Evolutionary conservation across 2,888 invertebrate species (phyloP), one percentile per base, ranked within the genome.

Genomic region (Agrochola circellaris): DNA sequence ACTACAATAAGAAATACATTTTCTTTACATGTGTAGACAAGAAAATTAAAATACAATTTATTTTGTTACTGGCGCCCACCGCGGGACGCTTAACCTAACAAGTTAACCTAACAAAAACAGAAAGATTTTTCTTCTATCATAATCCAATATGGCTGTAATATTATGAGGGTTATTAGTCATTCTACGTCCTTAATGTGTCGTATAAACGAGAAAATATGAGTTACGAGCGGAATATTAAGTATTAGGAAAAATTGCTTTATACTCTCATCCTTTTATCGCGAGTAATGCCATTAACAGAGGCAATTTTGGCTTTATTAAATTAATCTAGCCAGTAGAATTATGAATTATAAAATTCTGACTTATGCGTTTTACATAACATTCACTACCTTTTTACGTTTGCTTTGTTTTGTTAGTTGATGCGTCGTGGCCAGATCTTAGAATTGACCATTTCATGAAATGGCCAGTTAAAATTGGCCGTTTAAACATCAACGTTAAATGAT

Each of bases 81-180:
- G 8, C 26, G 80, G 80, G 73, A 58, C 26, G 54, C 34, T n/a
- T 5, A 13, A 9, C 17, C 34, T 34, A 34, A 34, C 34, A 34
- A 38, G 7, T 64, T 17, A 58, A 51, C 34, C 23, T 26, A 2
- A 30, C 13, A 48, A 60, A 69, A 38, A 2, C 23, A 7, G 0
- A n/a, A 30, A 20, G 1, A 51, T 45, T 61, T 68, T 58, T 42
- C 26, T 66, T 45, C 15, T 45, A 15, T 7, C n/a, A 51, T 78
- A 70, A 70, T 72, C 61, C 51, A 84, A 70, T 73, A 71, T 64
- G 34, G n/a, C 1, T 54, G 34, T 62, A 45, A 70, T 58, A 58
- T 70, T 66, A 62, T 61, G 66, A 58, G 20, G n/a, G 84, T 66
- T 70, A 80, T 84, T 73, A 82, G 60, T 81, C 68, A 84, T 84